These are phyloP conservation scores for Drosophila ohnishii DNA, from an alignment of 1,140 invertebrate species.

Conservation along the genomic window DNA sequence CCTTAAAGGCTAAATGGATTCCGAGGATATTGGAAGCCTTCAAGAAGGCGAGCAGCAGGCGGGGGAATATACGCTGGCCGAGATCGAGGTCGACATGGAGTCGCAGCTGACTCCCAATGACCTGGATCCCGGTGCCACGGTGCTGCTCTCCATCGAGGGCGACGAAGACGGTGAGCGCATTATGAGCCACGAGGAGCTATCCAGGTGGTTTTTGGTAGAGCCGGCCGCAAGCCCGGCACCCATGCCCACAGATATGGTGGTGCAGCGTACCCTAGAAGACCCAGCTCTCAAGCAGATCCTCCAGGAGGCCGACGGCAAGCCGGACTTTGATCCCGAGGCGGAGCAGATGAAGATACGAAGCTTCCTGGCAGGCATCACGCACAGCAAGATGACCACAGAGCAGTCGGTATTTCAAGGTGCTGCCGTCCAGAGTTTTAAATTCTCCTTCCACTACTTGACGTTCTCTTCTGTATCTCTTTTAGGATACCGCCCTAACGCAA, in stretches of 20 bases:
- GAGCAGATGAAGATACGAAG: conserved; percentile 67
- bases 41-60: conserved; percentile 1
- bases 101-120: conserved; percentile 20
- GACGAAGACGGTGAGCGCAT: conserved; percentile 15
- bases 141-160: conserved; percentile 52
- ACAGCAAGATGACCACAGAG: conserved; percentile 39
- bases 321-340: conserved; percentile 63
- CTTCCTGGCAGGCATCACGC: conserved; percentile 56
- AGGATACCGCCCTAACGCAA: conserved; percentile 3
- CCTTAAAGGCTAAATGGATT: neutral
- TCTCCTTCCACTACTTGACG: no score
- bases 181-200: conserved; percentile 44
- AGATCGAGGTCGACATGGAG: conserved; percentile 53
- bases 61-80: conserved; percentile 55
- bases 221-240: conserved; percentile 4
- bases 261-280: conserved; percentile 65
- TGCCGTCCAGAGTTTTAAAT: neutral
- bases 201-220: conserved; percentile 32
- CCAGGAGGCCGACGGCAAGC: conserved; percentile 45
- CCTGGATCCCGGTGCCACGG: conserved; percentile 51
- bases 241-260: conserved; percentile 50
- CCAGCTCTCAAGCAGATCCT: conserved; percentile 63
- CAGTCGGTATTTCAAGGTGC: conserved; percentile 25
- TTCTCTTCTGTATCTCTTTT: neutral
- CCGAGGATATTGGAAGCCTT: neutral